A percentile compares a stretch with the other conserved stretches of the same genome.
phyloP scores from a whole-genome alignment of 2,888 invertebrate genomes.

The Teleiodes luculella region DNA sequence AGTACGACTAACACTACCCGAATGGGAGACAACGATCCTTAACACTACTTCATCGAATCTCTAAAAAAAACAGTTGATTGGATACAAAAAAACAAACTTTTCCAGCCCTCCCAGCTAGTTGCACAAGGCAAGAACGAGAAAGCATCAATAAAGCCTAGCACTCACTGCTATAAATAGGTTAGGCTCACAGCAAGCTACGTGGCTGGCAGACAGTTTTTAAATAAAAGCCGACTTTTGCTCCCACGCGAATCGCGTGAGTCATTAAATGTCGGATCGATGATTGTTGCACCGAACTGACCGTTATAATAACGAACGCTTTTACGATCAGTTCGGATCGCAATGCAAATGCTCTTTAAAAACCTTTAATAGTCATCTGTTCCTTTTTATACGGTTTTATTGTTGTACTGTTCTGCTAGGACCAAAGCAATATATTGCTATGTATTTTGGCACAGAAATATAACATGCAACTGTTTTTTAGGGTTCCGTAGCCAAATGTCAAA shows the following conservation, averaged over 20 bases:
- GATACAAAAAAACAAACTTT: not conserved
- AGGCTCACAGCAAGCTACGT: conserved; percentile 14
- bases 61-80: too few species aligned
- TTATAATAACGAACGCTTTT: conserved; percentile 21
- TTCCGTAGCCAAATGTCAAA: too few species aligned
- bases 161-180: conserved; percentile 16
- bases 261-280: conserved; percentile 20
- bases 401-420: not conserved
- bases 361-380: conserved; percentile 11
- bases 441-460: not conserved
- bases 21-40: too few species aligned
- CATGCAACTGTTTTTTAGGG: too few species aligned
- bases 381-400: conserved; percentile 10
- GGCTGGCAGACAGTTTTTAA: conserved; percentile 19
- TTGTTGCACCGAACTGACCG: conserved; percentile 23
- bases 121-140: not conserved
- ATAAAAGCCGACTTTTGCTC: conserved; percentile 14
- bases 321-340: conserved; percentile 18
- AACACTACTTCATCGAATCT: too few species aligned
- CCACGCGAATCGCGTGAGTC: conserved; percentile 19
- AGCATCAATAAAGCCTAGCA: conserved; percentile 8
- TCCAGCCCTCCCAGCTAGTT: not conserved
- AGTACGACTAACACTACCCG: too few species aligned
- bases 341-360: conserved; percentile 20
- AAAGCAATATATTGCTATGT: not conserved